Percentiles rank a stretch among this genome's conserved stretches.
phyloP scores from a whole-genome alignment of 2,888 invertebrate genomes.

The Rhamphomyia laevipes region DNA sequence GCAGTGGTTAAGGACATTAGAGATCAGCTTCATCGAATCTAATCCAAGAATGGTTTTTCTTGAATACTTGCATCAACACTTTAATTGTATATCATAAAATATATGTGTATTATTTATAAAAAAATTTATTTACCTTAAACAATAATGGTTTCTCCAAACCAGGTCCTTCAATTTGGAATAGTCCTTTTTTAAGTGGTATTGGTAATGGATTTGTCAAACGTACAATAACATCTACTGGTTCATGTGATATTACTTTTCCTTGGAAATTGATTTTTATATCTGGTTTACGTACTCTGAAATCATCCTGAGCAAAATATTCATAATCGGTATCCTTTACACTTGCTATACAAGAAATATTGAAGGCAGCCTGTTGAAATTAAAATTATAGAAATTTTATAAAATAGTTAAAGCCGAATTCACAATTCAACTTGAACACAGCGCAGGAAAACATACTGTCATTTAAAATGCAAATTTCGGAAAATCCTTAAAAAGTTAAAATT shows the following conservation, averaged over 20 bases:
- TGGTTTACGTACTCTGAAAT: conserved; percentile 79
- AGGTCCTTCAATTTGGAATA: conserved; percentile 71
- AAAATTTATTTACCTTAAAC: conserved; percentile 43
- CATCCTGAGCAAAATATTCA: conserved; percentile 82
- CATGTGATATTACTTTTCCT: conserved; percentile 40
- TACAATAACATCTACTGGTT: conserved; percentile 48
- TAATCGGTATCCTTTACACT: conserved; percentile 68
- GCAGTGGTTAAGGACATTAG: too few species aligned
- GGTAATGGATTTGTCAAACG: conserved; percentile 74
- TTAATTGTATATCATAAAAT: too few species aligned
- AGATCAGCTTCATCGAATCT: too few species aligned
- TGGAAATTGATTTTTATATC: conserved; percentile 66
- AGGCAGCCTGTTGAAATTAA: conserved; percentile 48
- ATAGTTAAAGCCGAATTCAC: conserved; percentile 24
- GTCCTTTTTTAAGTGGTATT: conserved; percentile 59
- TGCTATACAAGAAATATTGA: conserved; percentile 72
- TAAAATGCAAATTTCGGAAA: too few species aligned
- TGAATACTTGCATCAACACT: too few species aligned
- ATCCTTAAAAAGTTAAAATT: neutral
- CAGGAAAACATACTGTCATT: too few species aligned
- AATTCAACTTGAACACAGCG: too few species aligned
- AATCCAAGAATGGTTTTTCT: too few species aligned
- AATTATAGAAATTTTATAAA: neutral
- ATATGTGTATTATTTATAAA: neutral
- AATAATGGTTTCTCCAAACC: conserved; percentile 64